phyloP scores from a whole-genome alignment of 2,113 vertebrate genomes.

The Chamaea fasciata region DNA sequence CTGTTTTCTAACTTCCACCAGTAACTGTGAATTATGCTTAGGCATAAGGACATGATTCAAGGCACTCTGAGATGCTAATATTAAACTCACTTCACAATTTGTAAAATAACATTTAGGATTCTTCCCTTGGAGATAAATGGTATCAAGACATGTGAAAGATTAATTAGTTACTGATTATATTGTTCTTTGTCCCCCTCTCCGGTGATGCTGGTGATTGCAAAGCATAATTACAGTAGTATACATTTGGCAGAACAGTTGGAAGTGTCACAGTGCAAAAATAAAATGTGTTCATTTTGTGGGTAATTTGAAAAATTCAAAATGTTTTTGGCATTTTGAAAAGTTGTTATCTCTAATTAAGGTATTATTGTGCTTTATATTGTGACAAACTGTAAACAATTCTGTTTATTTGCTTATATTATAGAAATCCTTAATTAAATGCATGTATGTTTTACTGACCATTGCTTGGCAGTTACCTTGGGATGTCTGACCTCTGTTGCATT shows the following conservation, averaged over 20 bases:
- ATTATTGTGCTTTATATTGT: slow-evolving; percentile 47
- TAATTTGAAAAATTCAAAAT: slow-evolving; percentile 35
- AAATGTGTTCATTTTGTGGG: slow-evolving; percentile 61
- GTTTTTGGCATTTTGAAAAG: slow-evolving; percentile 49
- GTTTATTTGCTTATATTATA: slow-evolving; percentile 31
- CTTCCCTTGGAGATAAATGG: slow-evolving; percentile 18
- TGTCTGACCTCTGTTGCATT: not conserved
- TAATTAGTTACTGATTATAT: slow-evolving; percentile 54
- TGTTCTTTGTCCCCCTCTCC: slow-evolving; percentile 56
- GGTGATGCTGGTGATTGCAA: slow-evolving; percentile 37
- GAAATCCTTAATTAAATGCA: not conserved
- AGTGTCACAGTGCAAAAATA: slow-evolving; percentile 59
- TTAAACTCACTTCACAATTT: not conserved
- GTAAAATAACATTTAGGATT: not conserved
- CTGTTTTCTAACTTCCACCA: not conserved
- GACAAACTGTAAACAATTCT: slow-evolving; percentile 48
- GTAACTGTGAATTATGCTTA: not conserved
- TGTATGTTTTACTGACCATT: not conserved
- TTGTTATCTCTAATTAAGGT: slow-evolving; percentile 59
- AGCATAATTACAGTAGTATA: slow-evolving; percentile 46
- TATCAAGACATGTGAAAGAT: slow-evolving; percentile 22
- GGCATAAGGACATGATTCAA: not conserved
- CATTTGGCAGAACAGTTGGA: slow-evolving; percentile 68
- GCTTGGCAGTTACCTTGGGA: not conserved
- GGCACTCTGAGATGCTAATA: not conserved